These are phyloP conservation scores for Crioceris asparagi DNA, from an alignment of 2,888 invertebrate species.

Conservation along the genomic window DNA sequence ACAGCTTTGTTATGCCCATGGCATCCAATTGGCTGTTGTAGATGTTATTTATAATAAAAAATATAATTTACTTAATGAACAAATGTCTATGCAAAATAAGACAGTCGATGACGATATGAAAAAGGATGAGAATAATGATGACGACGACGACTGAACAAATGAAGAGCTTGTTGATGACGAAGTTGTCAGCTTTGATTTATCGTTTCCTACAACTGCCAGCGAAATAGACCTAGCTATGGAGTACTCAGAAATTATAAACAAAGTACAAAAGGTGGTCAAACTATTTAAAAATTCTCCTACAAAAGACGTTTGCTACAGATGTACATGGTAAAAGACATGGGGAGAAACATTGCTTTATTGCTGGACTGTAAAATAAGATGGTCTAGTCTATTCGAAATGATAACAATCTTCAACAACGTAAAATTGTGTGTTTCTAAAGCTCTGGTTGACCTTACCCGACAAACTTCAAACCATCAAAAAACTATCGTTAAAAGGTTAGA, in stretches of 20 bases:
- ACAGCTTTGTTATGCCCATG: conserved; percentile 16
- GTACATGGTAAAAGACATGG: neutral
- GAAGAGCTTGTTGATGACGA: neutral
- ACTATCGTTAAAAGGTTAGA: neutral
- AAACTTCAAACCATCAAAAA: too few species aligned
- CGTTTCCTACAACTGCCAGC: conserved; percentile 1
- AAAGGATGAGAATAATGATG: neutral
- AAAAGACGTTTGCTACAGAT: neutral
- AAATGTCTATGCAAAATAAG: neutral
- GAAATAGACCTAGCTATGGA: neutral
- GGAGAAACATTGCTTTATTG: neutral
- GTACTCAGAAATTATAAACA: neutral
- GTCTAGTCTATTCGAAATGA: conserved; percentile 3
- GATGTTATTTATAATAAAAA: neutral
- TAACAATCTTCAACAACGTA: conserved; percentile 2
- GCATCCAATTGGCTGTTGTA: conserved; percentile 3
- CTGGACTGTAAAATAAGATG: conserved; percentile 5
- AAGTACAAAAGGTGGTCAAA: neutral
- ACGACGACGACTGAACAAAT: neutral
- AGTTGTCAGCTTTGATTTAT: conserved; percentile 1
- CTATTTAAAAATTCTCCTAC: neutral
- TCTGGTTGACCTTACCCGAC: too few species aligned
- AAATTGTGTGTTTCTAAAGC: conserved; percentile 4
- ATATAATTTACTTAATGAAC: neutral
- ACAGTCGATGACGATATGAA: neutral